Evolutionary conservation across 2,113 vertebrate genomes (phyloP).

Genomic region (Psammodynastes pulverulentus): DNA sequence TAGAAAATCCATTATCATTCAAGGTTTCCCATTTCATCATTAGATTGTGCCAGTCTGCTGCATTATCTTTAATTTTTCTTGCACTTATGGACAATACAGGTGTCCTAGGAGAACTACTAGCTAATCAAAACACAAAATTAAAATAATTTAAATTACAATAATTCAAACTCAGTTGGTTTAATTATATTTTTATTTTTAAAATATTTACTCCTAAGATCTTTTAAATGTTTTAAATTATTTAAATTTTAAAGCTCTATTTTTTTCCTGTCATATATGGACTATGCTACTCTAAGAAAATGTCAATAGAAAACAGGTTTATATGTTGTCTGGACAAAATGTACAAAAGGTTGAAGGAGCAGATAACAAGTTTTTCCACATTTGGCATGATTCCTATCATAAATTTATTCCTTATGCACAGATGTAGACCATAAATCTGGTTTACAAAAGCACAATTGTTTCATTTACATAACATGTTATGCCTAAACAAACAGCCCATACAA

Average conservation of each 20-base stretch:
- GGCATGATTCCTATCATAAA: not conserved
- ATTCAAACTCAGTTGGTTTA: not conserved
- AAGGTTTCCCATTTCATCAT: slow-evolving; percentile 86
- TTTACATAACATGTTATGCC: not conserved
- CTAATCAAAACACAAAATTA: slow-evolving; percentile 49
- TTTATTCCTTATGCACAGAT: not conserved
- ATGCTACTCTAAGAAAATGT: not conserved
- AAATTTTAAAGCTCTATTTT: not conserved
- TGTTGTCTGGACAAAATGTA: not conserved
- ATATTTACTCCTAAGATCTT: too few relatives aligned
- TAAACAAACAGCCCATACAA: not conserved
- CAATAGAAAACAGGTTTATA: not conserved
- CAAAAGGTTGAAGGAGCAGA: not conserved
- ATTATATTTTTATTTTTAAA: not conserved
- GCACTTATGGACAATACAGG: slow-evolving; percentile 80
- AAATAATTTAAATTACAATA: not conserved
- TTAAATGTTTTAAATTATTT: too few relatives aligned
- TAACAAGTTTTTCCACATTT: not conserved
- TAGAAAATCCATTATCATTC: slow-evolving; percentile 76
- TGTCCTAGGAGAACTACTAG: slow-evolving; percentile 71
- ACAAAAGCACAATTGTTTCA: not conserved
- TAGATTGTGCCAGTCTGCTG: slow-evolving; percentile 94
- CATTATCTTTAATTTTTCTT: slow-evolving; percentile 90
- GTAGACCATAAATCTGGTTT: not conserved
- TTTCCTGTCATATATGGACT: not conserved